Conservation (phyloP, 2,797 vertebrate genomes). For the Petrocephalus schoutedeni region DNA sequence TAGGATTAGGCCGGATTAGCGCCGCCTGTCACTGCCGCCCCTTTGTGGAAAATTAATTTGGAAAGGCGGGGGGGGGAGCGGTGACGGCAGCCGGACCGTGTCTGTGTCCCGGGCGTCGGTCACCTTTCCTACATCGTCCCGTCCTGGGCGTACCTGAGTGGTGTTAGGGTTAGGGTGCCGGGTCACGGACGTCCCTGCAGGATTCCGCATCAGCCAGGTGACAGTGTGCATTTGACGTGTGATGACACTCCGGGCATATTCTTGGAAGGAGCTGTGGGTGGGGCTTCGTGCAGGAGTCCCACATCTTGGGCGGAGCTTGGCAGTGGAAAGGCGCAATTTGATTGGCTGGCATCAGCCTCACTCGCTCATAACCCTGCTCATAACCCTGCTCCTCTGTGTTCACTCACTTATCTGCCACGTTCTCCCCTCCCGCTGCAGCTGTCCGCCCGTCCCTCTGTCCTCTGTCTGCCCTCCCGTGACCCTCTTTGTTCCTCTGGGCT, state of each 20-base stretch:
- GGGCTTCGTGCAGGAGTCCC: not conserved
- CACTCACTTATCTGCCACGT: not conserved
- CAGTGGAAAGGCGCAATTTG: not conserved
- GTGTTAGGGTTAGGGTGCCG: not conserved
- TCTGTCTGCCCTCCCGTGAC: not conserved
- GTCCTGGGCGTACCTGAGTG: not conserved
- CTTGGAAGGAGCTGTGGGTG: not conserved
- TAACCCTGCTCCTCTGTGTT: not conserved
- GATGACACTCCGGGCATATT: not conserved
- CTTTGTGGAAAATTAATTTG: slow-evolving; percentile 64
- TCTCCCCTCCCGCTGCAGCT: not conserved
- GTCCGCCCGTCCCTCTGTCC: not conserved
- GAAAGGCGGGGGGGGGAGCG: slow-evolving; percentile 50
- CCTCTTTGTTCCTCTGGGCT: not conserved
- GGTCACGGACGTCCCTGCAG: not conserved
- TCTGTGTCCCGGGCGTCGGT: slow-evolving; percentile 44
- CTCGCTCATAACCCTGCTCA: not conserved
- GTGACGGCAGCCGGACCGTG: slow-evolving; percentile 22
- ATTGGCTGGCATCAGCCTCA: not conserved
- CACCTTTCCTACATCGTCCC: slow-evolving; percentile 29
- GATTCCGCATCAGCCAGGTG: not conserved
- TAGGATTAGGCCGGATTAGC: slow-evolving; percentile 68
- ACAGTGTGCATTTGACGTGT: too few relatives aligned
- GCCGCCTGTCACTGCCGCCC: slow-evolving; percentile 55
- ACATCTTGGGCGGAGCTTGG: not conserved